These are phyloP conservation scores for Tethea ocularis DNA, from an alignment of 2,888 invertebrate species.

Conservation along the genomic window DNA sequence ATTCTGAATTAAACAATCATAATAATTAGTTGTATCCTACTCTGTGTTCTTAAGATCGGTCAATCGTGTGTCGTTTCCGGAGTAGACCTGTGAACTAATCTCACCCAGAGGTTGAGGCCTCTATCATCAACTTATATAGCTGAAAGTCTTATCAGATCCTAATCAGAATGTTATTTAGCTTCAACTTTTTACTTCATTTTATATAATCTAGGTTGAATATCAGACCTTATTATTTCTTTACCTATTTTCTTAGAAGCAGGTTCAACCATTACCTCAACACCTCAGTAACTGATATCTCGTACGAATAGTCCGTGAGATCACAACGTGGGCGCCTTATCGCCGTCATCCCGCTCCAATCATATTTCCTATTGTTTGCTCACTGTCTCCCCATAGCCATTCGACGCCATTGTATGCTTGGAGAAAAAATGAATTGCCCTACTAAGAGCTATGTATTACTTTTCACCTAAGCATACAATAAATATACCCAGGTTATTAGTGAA, in stretches of 20 bases:
- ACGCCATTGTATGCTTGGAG: constrained; percentile 47
- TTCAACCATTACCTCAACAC: not conserved
- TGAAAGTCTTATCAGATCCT: too few relatives aligned
- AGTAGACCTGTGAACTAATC: too few relatives aligned
- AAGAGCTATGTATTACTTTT: constrained; percentile 8
- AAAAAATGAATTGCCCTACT: constrained; percentile 34
- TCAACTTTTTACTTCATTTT: too few relatives aligned
- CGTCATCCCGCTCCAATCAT: constrained; percentile 64
- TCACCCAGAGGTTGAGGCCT: too few relatives aligned
- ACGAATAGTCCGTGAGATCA: constrained; percentile 12
- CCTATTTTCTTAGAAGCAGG: not conserved
- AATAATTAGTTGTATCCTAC: too few relatives aligned
- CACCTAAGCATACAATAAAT: not conserved
- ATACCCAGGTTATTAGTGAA: not conserved
- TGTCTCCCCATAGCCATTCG: constrained; percentile 55
- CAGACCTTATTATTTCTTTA: not conserved
- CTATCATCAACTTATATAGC: too few relatives aligned
- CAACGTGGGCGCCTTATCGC: constrained; percentile 52
- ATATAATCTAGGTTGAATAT: not conserved
- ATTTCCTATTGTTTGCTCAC: constrained; percentile 69
- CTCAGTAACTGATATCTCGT: not conserved
- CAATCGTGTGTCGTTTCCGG: too few relatives aligned
- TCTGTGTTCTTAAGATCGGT: too few relatives aligned
- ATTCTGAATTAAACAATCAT: too few relatives aligned
- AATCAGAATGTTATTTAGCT: too few relatives aligned